Percentiles rank a stretch among this genome's conserved stretches.
phyloP scores from a whole-genome alignment of 2,797 vertebrate genomes.

The Pogoniulus pusillus region DNA sequence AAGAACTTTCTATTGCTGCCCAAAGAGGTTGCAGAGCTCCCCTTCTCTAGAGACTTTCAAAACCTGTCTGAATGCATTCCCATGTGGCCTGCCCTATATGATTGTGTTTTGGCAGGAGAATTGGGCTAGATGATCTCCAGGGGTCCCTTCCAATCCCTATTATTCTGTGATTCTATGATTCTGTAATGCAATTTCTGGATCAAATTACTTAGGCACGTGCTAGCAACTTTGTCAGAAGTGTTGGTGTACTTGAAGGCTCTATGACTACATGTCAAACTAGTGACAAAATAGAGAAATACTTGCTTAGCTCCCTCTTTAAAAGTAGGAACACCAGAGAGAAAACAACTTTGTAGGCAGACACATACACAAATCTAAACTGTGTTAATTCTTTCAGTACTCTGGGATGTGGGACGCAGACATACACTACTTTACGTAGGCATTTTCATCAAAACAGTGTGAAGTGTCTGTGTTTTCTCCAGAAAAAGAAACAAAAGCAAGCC shows the following conservation, averaged over 20 bases:
- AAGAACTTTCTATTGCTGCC: neutral
- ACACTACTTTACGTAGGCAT: neutral
- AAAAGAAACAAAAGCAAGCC: neutral
- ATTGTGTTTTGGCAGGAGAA: no score
- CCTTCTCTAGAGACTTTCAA: no score
- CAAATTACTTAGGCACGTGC: neutral
- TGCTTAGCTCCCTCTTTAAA: neutral
- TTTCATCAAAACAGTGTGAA: neutral
- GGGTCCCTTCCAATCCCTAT: no score
- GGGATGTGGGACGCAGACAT: neutral
- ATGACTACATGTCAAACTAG: neutral
- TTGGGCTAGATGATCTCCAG: no score
- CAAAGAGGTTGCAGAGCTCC: no score
- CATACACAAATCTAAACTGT: neutral
- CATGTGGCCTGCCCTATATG: no score
- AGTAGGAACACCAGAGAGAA: neutral
- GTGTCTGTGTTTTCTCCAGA: neutral
- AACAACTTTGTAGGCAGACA: neutral
- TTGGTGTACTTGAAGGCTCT: neutral
- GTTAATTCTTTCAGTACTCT: neutral
- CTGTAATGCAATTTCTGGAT: constrained; percentile 20
- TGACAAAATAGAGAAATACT: neutral
- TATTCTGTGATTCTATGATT: no score
- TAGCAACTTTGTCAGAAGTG: neutral
- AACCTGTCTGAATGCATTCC: no score